Evolutionary conservation across 2,113 vertebrate species (phyloP).

Genomic region (Cyanocitta stelleri): DNA sequence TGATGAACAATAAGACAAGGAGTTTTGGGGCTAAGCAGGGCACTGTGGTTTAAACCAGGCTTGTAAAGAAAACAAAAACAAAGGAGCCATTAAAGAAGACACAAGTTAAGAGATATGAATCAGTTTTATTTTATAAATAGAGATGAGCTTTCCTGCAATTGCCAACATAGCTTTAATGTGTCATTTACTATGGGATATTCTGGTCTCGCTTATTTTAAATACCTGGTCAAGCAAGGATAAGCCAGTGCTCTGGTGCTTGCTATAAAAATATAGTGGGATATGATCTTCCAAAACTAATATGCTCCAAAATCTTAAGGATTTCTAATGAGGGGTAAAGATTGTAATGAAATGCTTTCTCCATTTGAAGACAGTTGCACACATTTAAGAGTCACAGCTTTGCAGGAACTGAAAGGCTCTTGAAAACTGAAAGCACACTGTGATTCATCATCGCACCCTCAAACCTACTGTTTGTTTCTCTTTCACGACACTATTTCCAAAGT

Average conservation of each 20-base stretch:
- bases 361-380: conserved; percentile 33
- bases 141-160: conserved; percentile 67
- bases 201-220: conserved; percentile 62
- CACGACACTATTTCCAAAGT: background rate
- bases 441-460: background rate
- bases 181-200: conserved; percentile 50
- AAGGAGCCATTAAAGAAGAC: conserved; percentile 39
- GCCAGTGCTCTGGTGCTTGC: conserved; percentile 54
- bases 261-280: conserved; percentile 68
- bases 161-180: conserved; percentile 59
- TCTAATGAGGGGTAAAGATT: conserved; percentile 25
- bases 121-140: conserved; percentile 76
- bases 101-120: conserved; percentile 63
- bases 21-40: background rate
- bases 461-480: background rate
- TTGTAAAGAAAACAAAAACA: background rate
- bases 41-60: background rate
- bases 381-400: background rate
- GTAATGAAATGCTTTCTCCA: conserved; percentile 41
- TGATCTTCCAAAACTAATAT: conserved; percentile 68
- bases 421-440: background rate
- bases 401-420: conserved; percentile 12
- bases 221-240: conserved; percentile 64
- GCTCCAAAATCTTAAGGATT: conserved; percentile 56
- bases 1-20: background rate